Conservation (phyloP, 2,797 vertebrate genomes). For the Premnoplex brunnescens region DNA sequence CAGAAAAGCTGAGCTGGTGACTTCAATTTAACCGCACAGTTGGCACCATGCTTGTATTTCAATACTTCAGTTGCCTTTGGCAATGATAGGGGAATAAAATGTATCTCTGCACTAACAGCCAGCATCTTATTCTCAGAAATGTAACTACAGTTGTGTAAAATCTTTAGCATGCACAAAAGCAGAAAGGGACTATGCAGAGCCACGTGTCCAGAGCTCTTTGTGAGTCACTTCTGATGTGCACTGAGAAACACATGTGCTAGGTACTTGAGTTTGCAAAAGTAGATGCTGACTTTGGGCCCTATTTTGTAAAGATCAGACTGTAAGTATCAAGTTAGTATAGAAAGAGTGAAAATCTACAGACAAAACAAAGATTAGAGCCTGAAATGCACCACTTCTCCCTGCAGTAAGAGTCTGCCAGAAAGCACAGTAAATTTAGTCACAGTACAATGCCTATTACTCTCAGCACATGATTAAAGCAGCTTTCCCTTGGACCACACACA, state of each 20-base stretch:
- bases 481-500: conserved; percentile 65
- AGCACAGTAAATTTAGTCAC: conserved; percentile 60
- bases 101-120: background rate
- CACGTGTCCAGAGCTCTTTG: background rate
- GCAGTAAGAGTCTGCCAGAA: conserved; percentile 37
- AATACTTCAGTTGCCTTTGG: conserved; percentile 12
- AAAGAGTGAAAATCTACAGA: conserved; percentile 56
- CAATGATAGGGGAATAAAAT: conserved; percentile 6
- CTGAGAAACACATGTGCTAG: background rate
- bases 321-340: background rate
- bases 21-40: background rate
- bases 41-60: background rate
- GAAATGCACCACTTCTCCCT: conserved; percentile 33
- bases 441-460: conserved; percentile 58
- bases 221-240: background rate
- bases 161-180: background rate
- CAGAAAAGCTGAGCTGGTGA: conserved; percentile 32
- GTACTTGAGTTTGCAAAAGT: conserved; percentile 1
- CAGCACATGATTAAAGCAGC: conserved; percentile 50
- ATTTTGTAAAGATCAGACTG: conserved; percentile 6
- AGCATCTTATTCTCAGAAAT: conserved; percentile 17
- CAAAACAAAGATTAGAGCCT: conserved; percentile 63
- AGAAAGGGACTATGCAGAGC: background rate
- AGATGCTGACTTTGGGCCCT: conserved; percentile 10
- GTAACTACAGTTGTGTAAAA: background rate